Percentiles rank a stretch among this genome's conserved stretches.
These are phyloP conservation scores for Myotis brandtii DNA, from an alignment of 2,113 vertebrate species.

Conservation along the genomic window DNA sequence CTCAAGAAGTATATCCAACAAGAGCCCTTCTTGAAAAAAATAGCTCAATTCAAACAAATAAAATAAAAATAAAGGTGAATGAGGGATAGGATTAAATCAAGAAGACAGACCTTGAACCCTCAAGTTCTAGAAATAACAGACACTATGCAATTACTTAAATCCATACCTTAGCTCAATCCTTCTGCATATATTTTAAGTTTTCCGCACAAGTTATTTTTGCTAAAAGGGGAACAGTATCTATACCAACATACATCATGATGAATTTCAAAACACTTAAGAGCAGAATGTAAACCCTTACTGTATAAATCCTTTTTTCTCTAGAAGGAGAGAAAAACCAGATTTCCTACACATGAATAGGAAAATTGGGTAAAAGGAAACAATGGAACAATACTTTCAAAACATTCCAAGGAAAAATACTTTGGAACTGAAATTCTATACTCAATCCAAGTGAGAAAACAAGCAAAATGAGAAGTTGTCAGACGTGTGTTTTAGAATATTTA, in stretches of 20 bases:
- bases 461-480: background rate
- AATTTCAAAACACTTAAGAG: background rate
- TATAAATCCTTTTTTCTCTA: background rate
- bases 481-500: background rate
- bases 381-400: background rate
- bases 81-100: background rate
- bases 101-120: background rate
- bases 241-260: background rate
- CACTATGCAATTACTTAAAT: background rate
- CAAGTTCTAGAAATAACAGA: constrained; percentile 29
- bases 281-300: background rate
- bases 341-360: background rate
- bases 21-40: background rate
- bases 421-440: background rate
- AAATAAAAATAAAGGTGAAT: background rate
- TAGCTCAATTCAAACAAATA: background rate
- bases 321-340: background rate
- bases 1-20: background rate
- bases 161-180: background rate
- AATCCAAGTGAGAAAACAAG: background rate
- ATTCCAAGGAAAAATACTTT: constrained; percentile 11
- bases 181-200: constrained; percentile 16
- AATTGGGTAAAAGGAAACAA: background rate
- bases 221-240: background rate
- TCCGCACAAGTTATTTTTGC: background rate